Evolutionary conservation across 2,113 vertebrate species (phyloP).

Genomic region (Atherinomorus stipes): DNA sequence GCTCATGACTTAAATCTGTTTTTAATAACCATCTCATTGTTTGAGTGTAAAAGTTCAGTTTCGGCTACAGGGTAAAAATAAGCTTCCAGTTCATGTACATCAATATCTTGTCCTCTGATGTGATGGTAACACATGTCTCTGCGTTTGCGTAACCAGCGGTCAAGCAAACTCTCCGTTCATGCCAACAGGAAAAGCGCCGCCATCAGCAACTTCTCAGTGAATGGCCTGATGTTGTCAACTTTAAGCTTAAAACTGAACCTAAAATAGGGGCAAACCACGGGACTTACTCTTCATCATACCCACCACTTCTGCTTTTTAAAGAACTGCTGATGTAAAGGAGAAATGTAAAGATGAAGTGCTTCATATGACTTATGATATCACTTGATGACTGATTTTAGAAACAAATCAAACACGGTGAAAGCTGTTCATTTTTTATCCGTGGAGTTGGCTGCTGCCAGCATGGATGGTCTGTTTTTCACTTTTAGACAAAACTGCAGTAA

Average conservation of each 20-base stretch:
- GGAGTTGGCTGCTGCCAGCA: too few species aligned
- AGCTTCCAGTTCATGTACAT: not conserved
- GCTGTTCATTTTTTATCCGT: not conserved
- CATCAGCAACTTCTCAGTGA: conserved; percentile 40
- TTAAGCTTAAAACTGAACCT: not conserved
- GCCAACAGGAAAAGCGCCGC: conserved; percentile 18
- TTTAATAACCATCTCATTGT: not conserved
- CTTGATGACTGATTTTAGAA: not conserved
- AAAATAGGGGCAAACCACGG: conserved; percentile 33
- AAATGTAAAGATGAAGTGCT: not conserved
- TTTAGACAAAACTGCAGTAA: too few species aligned
- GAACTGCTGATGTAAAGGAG: not conserved
- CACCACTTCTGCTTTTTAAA: conserved; percentile 60
- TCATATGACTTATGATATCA: conserved; percentile 11
- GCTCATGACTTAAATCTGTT: not conserved
- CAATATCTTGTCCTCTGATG: not conserved
- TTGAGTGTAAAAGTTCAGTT: not conserved
- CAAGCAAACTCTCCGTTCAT: not conserved
- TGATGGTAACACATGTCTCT: not conserved
- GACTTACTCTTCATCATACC: conserved; percentile 20
- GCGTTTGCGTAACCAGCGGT: conserved; percentile 14
- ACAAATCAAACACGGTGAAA: not conserved
- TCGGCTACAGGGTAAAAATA: not conserved
- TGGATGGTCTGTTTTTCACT: too few species aligned
- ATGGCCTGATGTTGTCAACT: conserved; percentile 15